Percentiles rank a stretch among this genome's conserved stretches.
Conservation (phyloP, 2,888 invertebrate species). For the Ectropis crepuscularia region DNA sequence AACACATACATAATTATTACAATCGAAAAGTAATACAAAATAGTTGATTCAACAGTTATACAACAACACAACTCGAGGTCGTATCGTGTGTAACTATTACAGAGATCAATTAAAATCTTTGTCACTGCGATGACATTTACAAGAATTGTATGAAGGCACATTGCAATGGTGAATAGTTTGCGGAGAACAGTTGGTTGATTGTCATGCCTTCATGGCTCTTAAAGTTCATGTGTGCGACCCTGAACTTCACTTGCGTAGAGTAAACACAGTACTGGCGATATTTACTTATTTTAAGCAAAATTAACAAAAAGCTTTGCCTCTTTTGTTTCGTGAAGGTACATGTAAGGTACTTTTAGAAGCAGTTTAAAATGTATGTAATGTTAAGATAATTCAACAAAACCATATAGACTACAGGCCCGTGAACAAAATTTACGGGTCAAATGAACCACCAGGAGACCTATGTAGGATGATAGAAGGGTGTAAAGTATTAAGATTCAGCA, state of each 20-base stretch:
- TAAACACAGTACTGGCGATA: background rate
- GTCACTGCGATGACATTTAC: constrained; percentile 19
- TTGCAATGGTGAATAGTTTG: constrained; percentile 20
- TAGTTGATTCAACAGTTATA: constrained; percentile 15
- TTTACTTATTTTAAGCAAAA: constrained; percentile 5
- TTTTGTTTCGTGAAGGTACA: constrained; percentile 8
- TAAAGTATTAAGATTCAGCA: no score
- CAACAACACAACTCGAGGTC: constrained; percentile 22
- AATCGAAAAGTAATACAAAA: constrained; percentile 6
- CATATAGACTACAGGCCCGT: background rate
- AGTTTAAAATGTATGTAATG: background rate
- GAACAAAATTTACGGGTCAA: no score
- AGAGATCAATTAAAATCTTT: constrained; percentile 13
- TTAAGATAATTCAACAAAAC: background rate
- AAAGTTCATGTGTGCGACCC: constrained; percentile 49
- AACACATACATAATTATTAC: background rate
- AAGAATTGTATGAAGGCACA: constrained; percentile 9
- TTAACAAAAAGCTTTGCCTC: constrained; percentile 12
- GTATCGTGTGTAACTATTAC: constrained; percentile 15
- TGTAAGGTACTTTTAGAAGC: background rate
- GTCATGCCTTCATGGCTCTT: constrained; percentile 28
- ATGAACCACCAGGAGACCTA: no score
- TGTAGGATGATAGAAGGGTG: no score
- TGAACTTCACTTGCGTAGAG: constrained; percentile 44
- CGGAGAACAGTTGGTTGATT: constrained; percentile 29